phyloP scores from a whole-genome alignment of 2,113 vertebrate genomes.

The Haemorhous mexicanus region DNA sequence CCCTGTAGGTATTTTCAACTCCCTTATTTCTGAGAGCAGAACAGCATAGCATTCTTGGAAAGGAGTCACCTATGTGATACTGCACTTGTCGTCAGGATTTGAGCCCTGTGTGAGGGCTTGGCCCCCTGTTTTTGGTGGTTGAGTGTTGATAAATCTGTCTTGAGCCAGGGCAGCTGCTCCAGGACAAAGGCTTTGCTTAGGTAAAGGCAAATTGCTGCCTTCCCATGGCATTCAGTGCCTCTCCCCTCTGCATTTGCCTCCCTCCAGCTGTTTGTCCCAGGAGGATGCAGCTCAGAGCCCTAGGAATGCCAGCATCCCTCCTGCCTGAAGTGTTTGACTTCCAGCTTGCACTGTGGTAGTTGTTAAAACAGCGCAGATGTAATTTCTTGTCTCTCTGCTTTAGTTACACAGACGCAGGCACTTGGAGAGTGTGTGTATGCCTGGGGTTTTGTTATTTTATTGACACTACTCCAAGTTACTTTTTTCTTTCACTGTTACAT shows the following conservation, averaged over 20 bases:
- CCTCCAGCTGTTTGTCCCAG: not conserved
- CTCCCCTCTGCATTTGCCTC: not conserved
- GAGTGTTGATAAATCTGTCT: not conserved
- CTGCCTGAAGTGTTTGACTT: rapidly evolving
- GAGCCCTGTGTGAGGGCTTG: not conserved
- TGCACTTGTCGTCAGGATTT: not conserved
- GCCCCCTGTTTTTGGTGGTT: not conserved
- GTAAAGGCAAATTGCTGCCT: not conserved
- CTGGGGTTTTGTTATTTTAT: not conserved
- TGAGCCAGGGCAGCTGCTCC: not conserved
- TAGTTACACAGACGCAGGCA: rapidly evolving
- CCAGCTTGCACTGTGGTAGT: rapidly evolving
- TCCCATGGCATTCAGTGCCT: not conserved
- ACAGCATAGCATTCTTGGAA: not conserved
- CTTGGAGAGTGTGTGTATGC: not conserved
- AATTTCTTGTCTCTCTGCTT: not conserved
- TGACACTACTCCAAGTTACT: not conserved
- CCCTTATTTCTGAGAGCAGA: not conserved
- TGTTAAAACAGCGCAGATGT: rapidly evolving
- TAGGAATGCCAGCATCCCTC: not conserved
- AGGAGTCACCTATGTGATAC: not conserved
- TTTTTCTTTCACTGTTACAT: not conserved
- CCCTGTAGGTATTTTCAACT: not conserved
- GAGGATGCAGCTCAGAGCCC: not conserved
- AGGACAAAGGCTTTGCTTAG: not conserved